Base-by-base conservation (phyloP, 2,888 invertebrate genomes). In the Rutpela maculata region DNA sequence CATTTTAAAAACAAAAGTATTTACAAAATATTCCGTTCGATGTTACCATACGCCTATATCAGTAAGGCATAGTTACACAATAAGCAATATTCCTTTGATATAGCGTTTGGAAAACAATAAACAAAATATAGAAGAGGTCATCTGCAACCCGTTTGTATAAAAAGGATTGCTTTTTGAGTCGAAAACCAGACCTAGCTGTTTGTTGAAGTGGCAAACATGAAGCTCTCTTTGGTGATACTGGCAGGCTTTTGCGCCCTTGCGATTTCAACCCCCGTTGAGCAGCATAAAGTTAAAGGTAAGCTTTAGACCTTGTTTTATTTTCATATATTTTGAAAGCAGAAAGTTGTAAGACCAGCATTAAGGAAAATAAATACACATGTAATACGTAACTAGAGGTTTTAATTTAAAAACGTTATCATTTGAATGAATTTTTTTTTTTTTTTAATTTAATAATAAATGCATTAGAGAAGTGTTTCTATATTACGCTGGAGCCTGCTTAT, bases 201-300 rank as follows among this genome's bases (percentile, higher is more conserved):
- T 65, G 65, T 73, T 69, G 35, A 63, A 69, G 69, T 5, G 18
- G 38, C 70, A 70, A 66, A 71, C 75, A 75, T 75, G 75, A 75
- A 71, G 70, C 12, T 71, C 56, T 60, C 62, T 12, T 18, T 57
- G 57, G 35, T 65, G 18, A 17, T 75, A 19, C 71, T 31, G 26
- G 57, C 57, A 19, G 57, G 75, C 38, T 19, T 71, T 10, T 70
- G 71, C 35, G 55, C 60, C 31, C 11, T 75, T 10, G 57, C 56
- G 12, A n/a, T 50, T 50, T 50, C 50, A 50, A 50, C 50, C 50
- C 50, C 50, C 15, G n/a, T 50, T 50, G 15, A 50, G 6, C 50
- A 50, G 15, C 15, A n/a, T 15, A 50, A n/a, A n/a, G 15, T 50
- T 1, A 50, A 50, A 50, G 50, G 50, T 50, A 50, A 50, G 50